A percentile compares a stretch with the other conserved stretches of the same genome.
These are phyloP conservation scores for Diceros bicornis DNA, from an alignment of 2,797 vertebrate species.

Conservation along the genomic window DNA sequence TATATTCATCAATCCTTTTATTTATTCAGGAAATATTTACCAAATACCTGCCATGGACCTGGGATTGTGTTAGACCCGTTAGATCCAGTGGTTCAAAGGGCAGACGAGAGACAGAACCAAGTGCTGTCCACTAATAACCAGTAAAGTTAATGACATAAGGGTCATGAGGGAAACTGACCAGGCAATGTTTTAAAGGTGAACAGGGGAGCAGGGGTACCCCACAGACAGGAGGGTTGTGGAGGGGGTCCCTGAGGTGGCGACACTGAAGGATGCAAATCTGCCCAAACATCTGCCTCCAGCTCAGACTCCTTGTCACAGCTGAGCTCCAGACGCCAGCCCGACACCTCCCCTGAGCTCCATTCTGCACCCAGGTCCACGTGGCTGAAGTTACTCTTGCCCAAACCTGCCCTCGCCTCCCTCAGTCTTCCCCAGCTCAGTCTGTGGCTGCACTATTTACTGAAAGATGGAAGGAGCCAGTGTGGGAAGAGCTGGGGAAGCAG, in stretches of 20 bases:
- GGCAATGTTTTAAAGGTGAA: background rate
- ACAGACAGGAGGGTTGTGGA: background rate
- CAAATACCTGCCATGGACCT: background rate
- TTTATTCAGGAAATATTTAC: background rate
- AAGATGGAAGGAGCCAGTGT: background rate
- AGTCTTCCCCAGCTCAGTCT: background rate
- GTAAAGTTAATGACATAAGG: background rate
- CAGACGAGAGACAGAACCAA: background rate
- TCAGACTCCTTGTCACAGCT: background rate
- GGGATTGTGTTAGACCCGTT: background rate
- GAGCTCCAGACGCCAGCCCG: background rate
- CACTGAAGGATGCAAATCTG: background rate
- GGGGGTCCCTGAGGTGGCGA: background rate
- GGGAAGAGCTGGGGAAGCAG: background rate
- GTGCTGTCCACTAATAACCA: accelerated
- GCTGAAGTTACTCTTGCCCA: background rate
- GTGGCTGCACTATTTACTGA: background rate
- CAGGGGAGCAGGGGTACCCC: background rate
- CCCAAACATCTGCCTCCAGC: background rate
- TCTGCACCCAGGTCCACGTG: background rate
- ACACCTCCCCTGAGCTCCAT: background rate
- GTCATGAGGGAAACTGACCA: background rate
- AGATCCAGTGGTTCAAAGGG: background rate
- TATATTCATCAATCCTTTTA: background rate
- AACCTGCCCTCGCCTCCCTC: background rate